Evolutionary conservation across 1,140 invertebrate species (phyloP).

Genomic region (Saccostrea cuccullata): DNA sequence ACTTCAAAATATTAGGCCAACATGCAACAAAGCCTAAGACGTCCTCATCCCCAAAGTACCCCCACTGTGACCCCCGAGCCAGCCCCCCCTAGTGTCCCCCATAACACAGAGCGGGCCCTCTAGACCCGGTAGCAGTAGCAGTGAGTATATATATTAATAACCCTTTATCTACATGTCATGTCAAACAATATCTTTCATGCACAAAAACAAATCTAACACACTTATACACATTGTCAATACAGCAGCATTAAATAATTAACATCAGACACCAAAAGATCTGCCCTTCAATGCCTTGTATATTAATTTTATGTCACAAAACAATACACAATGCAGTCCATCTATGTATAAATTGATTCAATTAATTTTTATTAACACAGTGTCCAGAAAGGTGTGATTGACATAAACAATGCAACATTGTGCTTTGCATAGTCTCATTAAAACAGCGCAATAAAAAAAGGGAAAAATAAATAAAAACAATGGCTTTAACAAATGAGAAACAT

Average conservation of each 20-base stretch:
- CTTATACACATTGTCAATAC: neutral
- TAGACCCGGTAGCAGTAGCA: conserved; percentile 9
- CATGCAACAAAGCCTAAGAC: conserved; percentile 29
- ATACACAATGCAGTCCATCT: neutral
- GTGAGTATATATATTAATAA: conserved; percentile 11
- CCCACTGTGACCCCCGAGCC: too few relatives aligned
- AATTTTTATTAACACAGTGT: neutral
- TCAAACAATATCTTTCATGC: conserved; percentile 25
- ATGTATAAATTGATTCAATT: conserved; percentile 25
- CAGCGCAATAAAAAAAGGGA: neutral
- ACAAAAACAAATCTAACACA: conserved; percentile 23
- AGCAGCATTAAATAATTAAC: neutral
- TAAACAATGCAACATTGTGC: conserved; percentile 1
- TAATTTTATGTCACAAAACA: conserved; percentile 1
- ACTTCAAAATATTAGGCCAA: conserved; percentile 35
- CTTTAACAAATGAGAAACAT: neutral
- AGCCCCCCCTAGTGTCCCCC: neutral
- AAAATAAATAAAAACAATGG: conserved; percentile 27
- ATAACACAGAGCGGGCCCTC: neutral
- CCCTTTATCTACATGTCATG: conserved; percentile 17
- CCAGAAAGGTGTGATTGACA: conserved; percentile 13
- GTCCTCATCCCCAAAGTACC: conserved; percentile 1
- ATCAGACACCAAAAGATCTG: conserved; percentile 13
- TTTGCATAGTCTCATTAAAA: conserved; percentile 21
- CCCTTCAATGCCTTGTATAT: conserved; percentile 16